A percentile compares a stretch with the other conserved stretches of the same genome.
phyloP scores from a whole-genome alignment of 2,113 vertebrate genomes.

The Pelmatolapia mariae region DNA sequence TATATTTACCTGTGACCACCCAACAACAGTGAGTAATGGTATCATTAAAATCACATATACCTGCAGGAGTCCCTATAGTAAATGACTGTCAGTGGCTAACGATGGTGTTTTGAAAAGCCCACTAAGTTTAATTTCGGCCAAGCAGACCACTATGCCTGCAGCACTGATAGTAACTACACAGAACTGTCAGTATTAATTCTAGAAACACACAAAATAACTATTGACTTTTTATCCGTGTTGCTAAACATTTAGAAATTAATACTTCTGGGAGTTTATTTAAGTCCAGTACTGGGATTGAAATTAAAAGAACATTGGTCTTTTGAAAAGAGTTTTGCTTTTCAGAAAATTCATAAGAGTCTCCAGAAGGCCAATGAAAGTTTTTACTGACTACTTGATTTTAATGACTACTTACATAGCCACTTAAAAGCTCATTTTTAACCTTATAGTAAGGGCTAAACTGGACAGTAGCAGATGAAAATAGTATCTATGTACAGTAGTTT shows the following conservation, averaged over 20 bases:
- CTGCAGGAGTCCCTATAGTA: slow-evolving; percentile 42
- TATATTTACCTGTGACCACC: slow-evolving; percentile 39
- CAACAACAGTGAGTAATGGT: slow-evolving; percentile 51
- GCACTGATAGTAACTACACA: slow-evolving; percentile 1
- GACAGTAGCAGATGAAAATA: not conserved
- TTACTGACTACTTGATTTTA: not conserved
- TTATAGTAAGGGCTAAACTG: not conserved
- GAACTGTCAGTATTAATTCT: slow-evolving; percentile 12
- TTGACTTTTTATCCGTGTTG: not conserved
- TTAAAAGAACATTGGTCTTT: not conserved
- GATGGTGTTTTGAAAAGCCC: slow-evolving; percentile 16
- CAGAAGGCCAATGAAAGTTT: not conserved
- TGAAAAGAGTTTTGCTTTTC: slow-evolving; percentile 7
- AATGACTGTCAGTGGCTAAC: slow-evolving; percentile 48
- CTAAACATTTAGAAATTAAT: not conserved
- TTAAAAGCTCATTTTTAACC: not conserved
- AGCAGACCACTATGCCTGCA: not conserved
- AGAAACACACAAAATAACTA: not conserved
- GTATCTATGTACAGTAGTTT: not conserved
- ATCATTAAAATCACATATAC: slow-evolving; percentile 64
- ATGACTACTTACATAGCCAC: not conserved
- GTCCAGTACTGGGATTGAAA: not conserved
- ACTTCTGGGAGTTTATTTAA: not conserved
- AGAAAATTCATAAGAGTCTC: slow-evolving; percentile 4
- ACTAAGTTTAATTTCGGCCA: slow-evolving; percentile 22